Evolutionary conservation across 2,888 invertebrate genomes (phyloP).

Genomic region (Drosophila meridionalis): DNA sequence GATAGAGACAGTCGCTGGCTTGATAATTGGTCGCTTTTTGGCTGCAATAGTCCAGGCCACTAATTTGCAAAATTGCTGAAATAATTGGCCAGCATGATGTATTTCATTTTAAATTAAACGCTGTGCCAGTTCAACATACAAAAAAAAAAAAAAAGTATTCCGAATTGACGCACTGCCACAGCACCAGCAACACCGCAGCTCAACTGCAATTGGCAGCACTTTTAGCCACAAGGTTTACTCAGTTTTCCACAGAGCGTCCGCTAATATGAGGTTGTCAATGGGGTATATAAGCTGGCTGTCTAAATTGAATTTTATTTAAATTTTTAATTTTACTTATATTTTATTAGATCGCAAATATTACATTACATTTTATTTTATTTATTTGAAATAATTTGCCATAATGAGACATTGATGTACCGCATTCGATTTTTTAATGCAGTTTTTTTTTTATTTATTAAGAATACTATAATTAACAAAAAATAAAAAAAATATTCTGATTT

Average conservation of each 20-base stretch:
- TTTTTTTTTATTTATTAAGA: not conserved
- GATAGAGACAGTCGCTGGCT: slow-evolving; percentile 18
- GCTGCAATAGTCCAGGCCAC: slow-evolving; percentile 55
- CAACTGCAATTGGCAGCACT: slow-evolving; percentile 65
- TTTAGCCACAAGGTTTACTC: slow-evolving; percentile 30
- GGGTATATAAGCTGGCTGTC: not conserved
- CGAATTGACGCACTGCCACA: slow-evolving; percentile 20
- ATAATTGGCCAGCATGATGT: slow-evolving; percentile 74
- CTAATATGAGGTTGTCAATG: not conserved
- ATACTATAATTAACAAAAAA: too few species aligned
- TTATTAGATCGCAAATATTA: too few species aligned
- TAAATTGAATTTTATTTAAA: not conserved
- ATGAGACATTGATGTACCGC: too few species aligned
- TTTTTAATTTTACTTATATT: too few species aligned
- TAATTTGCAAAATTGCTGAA: slow-evolving; percentile 76
- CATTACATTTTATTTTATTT: too few species aligned
- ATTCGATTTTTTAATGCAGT: too few species aligned
- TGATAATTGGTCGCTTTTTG: slow-evolving; percentile 64
- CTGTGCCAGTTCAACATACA: slow-evolving; percentile 16
- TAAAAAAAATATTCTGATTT: too few species aligned
- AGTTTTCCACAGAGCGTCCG: slow-evolving; percentile 5
- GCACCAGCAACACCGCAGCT: slow-evolving; percentile 41
- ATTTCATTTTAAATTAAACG: slow-evolving; percentile 70
- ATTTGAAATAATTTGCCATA: too few species aligned
- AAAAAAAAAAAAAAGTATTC: slow-evolving; percentile 14